These are phyloP conservation scores for Bombus superbus DNA, from an alignment of 1,140 invertebrate species.

Conservation along the genomic window DNA sequence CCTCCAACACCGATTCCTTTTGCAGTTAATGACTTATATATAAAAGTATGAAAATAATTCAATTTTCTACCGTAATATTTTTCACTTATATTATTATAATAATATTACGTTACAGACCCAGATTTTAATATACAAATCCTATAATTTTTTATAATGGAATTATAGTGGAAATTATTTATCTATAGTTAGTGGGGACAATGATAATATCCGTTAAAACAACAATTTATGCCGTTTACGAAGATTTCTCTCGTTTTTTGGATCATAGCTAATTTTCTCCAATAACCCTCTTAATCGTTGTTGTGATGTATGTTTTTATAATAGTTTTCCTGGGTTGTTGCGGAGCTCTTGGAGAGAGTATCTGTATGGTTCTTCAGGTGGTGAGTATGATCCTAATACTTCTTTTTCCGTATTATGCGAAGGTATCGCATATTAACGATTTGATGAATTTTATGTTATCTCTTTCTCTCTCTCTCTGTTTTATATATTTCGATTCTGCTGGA, in stretches of 20 bases:
- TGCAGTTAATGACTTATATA: no score
- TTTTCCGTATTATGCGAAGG: neutral
- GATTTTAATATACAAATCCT: neutral
- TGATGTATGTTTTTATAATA: slow-evolving; percentile 89
- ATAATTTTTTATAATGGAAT: neutral
- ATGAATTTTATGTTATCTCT: neutral
- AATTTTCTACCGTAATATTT: neutral
- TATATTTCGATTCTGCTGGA: neutral
- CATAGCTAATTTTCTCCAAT: slow-evolving; percentile 88
- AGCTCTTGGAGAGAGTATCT: slow-evolving; percentile 91
- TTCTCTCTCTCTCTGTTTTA: neutral
- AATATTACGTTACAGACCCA: neutral
- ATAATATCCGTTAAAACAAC: slow-evolving; percentile 91
- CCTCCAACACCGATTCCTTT: no score
- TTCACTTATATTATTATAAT: neutral
- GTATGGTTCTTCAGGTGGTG: slow-evolving; percentile 86
- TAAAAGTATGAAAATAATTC: neutral
- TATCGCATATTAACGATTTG: neutral
- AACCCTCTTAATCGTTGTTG: slow-evolving; percentile 89
- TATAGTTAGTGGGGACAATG: slow-evolving; percentile 88
- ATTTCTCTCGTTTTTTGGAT: slow-evolving; percentile 89
- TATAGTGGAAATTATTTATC: slow-evolving; percentile 44
- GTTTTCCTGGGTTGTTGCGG: slow-evolving; percentile 92
- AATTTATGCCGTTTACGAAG: slow-evolving; percentile 88
- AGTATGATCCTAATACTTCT: neutral